Base-by-base conservation (phyloP, 1,140 invertebrate genomes). In the Drosophila varians region DNA sequence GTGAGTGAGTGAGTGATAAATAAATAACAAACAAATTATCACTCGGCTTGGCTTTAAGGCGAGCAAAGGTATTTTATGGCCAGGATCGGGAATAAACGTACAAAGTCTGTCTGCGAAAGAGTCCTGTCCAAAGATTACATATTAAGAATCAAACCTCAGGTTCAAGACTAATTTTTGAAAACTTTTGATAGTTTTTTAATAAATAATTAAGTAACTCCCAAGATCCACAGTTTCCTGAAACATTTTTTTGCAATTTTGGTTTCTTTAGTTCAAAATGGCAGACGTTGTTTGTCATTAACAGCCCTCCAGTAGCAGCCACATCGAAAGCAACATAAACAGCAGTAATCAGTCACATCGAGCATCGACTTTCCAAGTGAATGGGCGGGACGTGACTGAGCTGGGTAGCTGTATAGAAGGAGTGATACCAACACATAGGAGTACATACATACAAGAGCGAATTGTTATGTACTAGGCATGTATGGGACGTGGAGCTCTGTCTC, bases 311-410 rank as follows among this genome's bases (percentile, higher is more conserved):
- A 56, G 40, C 55, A 77, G 19, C 52, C 68, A 47, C 51, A 64
- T 31, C 51, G 40, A 52, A 77, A 70, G 65, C 60, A 52, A 40
- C 77, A 52, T 69, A 55, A 65, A 76, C 82, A 28, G 79, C 80
- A 86, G 79, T 84, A 84, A 84, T 84, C 79, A 84, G 79, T 84
- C 79, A 84, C 79, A 84, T 86, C 79, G 82, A 84, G 76, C 79
- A 86, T 84, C 79, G 79, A 84, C 79, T 84, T 84, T 84, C 79
- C 79, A 86, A 84, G 80, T 84, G 79, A 84, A 84, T 84, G 79
- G 79, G 80, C 79, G 79, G 80, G 66, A 84, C 79, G 79, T 84
- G 79, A 84, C 79, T 60, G 72, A 73, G 76, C 61, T 75, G 57
- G 64, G 69, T 36, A 54, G 55, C 49, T 18, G 21, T 56, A 54